A percentile compares a stretch with the other conserved stretches of the same genome.
These are phyloP conservation scores for Dendroctonus valens DNA, from an alignment of 1,140 invertebrate species.

Conservation along the genomic window DNA sequence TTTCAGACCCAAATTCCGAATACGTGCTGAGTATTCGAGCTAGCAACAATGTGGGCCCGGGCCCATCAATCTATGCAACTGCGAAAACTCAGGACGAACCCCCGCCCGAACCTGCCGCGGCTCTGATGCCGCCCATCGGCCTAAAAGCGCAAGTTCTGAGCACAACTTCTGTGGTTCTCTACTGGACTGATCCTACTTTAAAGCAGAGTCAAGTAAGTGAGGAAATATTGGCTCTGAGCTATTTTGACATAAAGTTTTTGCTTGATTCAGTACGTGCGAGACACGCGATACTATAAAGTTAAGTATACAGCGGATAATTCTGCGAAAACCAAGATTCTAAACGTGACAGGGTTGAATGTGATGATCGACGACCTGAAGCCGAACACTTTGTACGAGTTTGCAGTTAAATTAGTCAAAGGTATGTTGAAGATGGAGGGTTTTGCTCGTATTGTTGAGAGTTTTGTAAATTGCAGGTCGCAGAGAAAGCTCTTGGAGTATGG, in stretches of 20 bases:
- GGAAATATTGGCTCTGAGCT: not conserved
- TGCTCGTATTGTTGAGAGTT: not conserved
- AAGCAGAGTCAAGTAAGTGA: conserved; percentile 69
- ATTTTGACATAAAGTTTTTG: not conserved
- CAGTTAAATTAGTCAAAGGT: conserved; percentile 88
- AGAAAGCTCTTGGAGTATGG: conserved; percentile 91
- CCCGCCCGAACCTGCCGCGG: conserved; percentile 59
- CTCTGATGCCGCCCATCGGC: conserved; percentile 87
- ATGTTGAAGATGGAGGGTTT: not conserved
- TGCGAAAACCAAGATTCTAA: conserved; percentile 72
- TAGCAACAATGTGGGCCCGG: conserved; percentile 86
- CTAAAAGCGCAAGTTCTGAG: conserved; percentile 85
- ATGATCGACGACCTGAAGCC: conserved; percentile 92
- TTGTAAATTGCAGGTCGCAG: conserved; percentile 61
- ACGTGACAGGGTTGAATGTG: conserved; percentile 88
- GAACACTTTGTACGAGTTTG: conserved; percentile 93
- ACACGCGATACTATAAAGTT: conserved; percentile 84
- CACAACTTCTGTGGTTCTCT: conserved; percentile 83
- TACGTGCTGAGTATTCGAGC: conserved; percentile 95
- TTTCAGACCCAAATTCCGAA: conserved; percentile 78
- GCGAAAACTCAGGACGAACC: conserved; percentile 72
- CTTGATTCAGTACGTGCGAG: conserved; percentile 63
- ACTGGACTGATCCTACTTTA: conserved; percentile 92
- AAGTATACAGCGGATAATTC: conserved; percentile 66
- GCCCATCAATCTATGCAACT: conserved; percentile 87